phyloP scores from a whole-genome alignment of 2,113 vertebrate genomes.

The Eira barbara region DNA sequence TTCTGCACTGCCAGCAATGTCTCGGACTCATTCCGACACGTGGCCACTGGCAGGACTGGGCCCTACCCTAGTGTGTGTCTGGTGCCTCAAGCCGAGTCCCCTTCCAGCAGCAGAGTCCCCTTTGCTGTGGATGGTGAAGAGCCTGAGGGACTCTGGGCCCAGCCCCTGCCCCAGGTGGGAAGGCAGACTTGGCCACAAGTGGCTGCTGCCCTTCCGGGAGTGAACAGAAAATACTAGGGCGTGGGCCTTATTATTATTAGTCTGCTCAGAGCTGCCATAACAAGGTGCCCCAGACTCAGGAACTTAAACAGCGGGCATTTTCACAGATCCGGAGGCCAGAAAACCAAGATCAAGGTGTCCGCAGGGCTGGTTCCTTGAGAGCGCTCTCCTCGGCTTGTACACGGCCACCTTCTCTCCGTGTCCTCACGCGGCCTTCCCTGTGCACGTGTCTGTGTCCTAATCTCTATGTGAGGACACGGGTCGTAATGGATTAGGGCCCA shows the following conservation, averaged over 20 bases:
- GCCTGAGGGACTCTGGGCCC: not conserved
- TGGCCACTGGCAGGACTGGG: not conserved
- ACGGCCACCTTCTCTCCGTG: too few relatives aligned
- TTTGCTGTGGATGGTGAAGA: not conserved
- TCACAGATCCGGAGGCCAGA: not conserved
- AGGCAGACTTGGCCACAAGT: not conserved
- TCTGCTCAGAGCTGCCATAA: not conserved
- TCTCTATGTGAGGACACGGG: not conserved
- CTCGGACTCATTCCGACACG: not conserved
- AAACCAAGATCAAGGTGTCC: too few relatives aligned
- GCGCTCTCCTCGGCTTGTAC: too few relatives aligned
- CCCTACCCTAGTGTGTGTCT: not conserved
- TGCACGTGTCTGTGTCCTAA: not conserved
- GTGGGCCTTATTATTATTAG: too few relatives aligned
- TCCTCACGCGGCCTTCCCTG: not conserved
- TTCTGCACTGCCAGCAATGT: accelerated
- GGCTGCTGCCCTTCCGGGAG: accelerated
- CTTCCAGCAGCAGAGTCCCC: not conserved
- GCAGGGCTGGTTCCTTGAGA: too few relatives aligned
- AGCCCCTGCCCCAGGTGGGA: not conserved
- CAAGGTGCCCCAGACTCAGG: accelerated
- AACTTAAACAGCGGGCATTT: too few relatives aligned
- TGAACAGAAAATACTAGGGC: not conserved
- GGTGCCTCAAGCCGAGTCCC: not conserved
- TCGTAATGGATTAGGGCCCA: not conserved